Conservation (phyloP, 2,797 vertebrate species). For the Chiroxiphia lanceolata region DNA sequence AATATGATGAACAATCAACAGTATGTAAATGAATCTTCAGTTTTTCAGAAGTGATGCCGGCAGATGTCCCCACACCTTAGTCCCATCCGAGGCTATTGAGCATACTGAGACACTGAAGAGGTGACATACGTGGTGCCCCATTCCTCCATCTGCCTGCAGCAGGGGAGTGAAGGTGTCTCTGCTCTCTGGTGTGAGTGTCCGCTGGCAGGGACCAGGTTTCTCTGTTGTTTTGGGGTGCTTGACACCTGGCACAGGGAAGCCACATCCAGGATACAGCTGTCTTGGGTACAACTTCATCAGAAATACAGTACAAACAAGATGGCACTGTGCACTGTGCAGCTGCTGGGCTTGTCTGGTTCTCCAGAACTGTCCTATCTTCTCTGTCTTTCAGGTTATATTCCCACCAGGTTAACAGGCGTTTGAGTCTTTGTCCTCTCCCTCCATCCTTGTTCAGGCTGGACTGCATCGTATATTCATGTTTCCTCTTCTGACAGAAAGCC, state of each 20-base stretch:
- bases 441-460: not conserved
- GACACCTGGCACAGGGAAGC: not conserved
- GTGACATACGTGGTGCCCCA: accelerated
- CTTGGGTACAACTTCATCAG: not conserved
- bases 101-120: not conserved
- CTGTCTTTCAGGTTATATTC: not conserved
- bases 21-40: not conserved
- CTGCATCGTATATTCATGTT: not conserved
- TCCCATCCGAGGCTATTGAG: not conserved
- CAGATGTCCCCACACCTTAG: not conserved
- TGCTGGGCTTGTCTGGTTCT: not conserved
- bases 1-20: not conserved
- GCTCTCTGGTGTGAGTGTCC: accelerated
- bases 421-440: not conserved
- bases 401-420: not conserved
- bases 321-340: not conserved
- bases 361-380: not conserved
- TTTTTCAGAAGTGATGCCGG: not conserved
- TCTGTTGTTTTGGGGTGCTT: not conserved
- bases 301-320: not conserved
- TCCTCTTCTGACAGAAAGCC: not conserved
- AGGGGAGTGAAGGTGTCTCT: not conserved
- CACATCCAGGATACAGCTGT: not conserved
- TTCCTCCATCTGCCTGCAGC: not conserved
- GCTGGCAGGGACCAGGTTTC: accelerated